Conservation (phyloP, 2,113 vertebrate species). For the Hoplias malabaricus region DNA sequence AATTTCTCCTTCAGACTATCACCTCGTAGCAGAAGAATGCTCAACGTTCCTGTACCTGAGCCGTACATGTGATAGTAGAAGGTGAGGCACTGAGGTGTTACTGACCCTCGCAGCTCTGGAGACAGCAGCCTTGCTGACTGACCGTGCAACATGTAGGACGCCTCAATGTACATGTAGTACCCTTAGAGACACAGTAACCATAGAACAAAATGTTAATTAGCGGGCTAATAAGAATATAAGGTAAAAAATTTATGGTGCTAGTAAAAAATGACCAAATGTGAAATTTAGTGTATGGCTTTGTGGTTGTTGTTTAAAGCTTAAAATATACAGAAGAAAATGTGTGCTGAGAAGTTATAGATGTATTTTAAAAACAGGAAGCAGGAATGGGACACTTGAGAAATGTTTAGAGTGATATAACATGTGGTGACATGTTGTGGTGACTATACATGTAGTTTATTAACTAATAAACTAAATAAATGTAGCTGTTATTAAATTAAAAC, state of each 20-base stretch:
- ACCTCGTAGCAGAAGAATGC: constrained; percentile 77
- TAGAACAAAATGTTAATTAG: not conserved
- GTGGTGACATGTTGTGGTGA: too few relatives aligned
- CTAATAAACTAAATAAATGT: too few relatives aligned
- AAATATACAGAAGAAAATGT: too few relatives aligned
- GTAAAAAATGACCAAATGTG: too few relatives aligned
- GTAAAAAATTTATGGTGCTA: not conserved
- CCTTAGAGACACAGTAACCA: constrained; percentile 68
- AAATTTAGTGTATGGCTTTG: too few relatives aligned
- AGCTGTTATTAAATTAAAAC: too few relatives aligned
- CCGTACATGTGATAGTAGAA: constrained; percentile 95
- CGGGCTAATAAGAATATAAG: not conserved
- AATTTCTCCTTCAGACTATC: constrained; percentile 66
- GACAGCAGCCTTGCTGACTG: constrained; percentile 80
- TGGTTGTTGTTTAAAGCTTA: too few relatives aligned
- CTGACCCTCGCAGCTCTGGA: constrained; percentile 74
- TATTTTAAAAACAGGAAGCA: too few relatives aligned
- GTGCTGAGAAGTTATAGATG: too few relatives aligned
- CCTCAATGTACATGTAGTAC: constrained; percentile 92
- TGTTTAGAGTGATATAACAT: too few relatives aligned
- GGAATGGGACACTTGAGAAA: too few relatives aligned
- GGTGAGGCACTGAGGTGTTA: constrained; percentile 79
- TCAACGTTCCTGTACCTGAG: constrained; percentile 84
- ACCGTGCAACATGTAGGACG: constrained; percentile 86
- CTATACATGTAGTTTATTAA: too few relatives aligned